Evolutionary conservation across 1,140 invertebrate species (phyloP), one percentile per base, ranked within the genome.

Genomic region (Protaetia brevitarsis): DNA sequence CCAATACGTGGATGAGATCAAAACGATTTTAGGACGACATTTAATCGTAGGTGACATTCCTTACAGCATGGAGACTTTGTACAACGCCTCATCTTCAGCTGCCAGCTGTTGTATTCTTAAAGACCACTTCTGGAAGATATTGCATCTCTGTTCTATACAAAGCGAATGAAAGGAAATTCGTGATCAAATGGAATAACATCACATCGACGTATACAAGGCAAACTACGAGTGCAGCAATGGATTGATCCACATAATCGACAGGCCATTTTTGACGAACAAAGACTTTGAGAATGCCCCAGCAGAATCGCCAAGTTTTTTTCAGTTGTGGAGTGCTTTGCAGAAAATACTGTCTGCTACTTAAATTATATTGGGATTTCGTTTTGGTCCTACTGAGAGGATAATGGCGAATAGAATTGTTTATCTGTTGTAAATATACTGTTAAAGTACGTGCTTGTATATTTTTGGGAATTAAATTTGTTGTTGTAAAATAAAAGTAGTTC

Each of bases 191-290:
- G 68, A 63, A 66, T 8, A 66, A 63, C 11, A 63, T 30, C 19
- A 63, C 16, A 71, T 74, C 11, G 61, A 68, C 29, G 65, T 74
- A 1, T 13, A 68, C 10, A 60, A 66, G 30, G 31, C 70, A 0
- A 67, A 74, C 45, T 72, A 73, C 37, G 63, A 68, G 23, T 74
- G 73, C 37, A 69, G 62, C 7, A 68, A 74, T 63, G 73, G 73
- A 11, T 64, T 74, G n/a, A 58, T 74, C 6, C 73, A 74, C 61
- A 27, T 74, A 10, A 67, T 74, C 23, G 69, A 71, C 19, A 56
- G 61, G 6, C 68, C 71, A 3, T 68, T 72, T 19, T 29, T 69
- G 19, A 31, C 59, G 7, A 64, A 60, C 19, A 36, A 30, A 27
- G 26, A 57, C 11, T 67, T 61, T 16, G n/a, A 27, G 26, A 67